Conservation (phyloP, 2,797 vertebrate genomes). For the Chrosomus eos region DNA sequence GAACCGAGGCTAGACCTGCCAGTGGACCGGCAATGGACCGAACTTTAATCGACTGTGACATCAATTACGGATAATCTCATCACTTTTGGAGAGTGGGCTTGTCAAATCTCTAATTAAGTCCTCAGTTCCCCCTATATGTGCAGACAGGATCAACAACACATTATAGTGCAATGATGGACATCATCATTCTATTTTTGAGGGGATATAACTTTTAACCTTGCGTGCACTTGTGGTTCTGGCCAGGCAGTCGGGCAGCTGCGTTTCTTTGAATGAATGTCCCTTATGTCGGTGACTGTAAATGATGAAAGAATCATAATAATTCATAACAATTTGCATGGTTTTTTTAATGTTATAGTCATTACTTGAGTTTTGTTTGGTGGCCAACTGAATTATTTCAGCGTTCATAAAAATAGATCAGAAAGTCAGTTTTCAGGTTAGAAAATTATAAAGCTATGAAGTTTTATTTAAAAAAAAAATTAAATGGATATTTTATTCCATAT, state of each 20-base stretch:
- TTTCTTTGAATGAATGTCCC: not conserved
- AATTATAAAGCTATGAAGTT: not conserved
- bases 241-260: not conserved
- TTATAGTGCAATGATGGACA: constrained; percentile 80
- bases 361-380: not conserved
- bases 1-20: constrained; percentile 86
- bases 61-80: constrained; percentile 94
- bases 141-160: constrained; percentile 79
- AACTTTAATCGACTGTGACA: constrained; percentile 90
- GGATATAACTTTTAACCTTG: constrained; percentile 34
- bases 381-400: not conserved
- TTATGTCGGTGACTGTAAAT: not conserved
- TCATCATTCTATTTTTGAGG: constrained; percentile 71
- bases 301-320: not conserved
- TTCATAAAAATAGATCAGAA: not conserved
- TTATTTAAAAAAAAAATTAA: not conserved
- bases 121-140: constrained; percentile 80
- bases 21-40: constrained; percentile 83
- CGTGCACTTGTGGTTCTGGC: not conserved
- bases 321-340: not conserved
- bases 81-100: constrained; percentile 89
- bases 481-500: not conserved
- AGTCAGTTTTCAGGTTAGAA: not conserved
- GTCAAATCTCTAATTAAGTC: constrained; percentile 91
- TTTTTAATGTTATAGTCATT: not conserved